Base-by-base conservation (phyloP, 2,888 invertebrate species). In the Mythimna loreyi region DNA sequence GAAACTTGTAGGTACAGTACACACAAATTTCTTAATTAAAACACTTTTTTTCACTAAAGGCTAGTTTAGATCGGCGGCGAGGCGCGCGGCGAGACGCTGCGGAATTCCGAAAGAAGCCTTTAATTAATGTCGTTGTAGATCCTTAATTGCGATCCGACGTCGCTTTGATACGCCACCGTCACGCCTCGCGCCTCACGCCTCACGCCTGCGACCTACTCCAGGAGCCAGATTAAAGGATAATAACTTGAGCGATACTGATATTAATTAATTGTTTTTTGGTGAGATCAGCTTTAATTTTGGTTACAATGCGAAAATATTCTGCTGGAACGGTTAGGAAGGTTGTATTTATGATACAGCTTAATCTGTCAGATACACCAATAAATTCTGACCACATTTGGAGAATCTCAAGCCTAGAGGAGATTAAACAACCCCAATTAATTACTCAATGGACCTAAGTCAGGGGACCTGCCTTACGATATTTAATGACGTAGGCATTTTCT, bases 51-150 rank as follows among this genome's bases (percentile, higher is more conserved):
- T 86, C 72, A 86, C 86, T 91, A 89, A 92, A 90, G 91, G 92
- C 93, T 93, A 94, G 94, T 94, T 94, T 92, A 91, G 90, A 88
- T 87, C 82, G 78, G 72, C 79, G 82, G 65, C 69, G 67, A 78
- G 77, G 69, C 63, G 33, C 43, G 78, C 21, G 21, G 55, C 55
- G 84, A 85, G 83, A 77, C 75, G 69, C 69, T 79, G 75, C 73
- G 79, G 74, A 81, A 84, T 85, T 82, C 83, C 87, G 85, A 89
- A 92, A 92, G 91, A 90, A 90, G 89, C 85, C 88, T 90, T 90
- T 94, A 93, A 94, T 94, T 94, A 94, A 93, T 92, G 92, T 93
- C 92, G 93, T 93, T 93, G 92, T 91, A 88, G 88, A 86, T 87
- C 87, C 89, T 90, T 94, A 94, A 94, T 93, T 94, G 93, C 93